phyloP scores from a whole-genome alignment of 1,140 invertebrate genomes.

The Spodoptera frugiperda region DNA sequence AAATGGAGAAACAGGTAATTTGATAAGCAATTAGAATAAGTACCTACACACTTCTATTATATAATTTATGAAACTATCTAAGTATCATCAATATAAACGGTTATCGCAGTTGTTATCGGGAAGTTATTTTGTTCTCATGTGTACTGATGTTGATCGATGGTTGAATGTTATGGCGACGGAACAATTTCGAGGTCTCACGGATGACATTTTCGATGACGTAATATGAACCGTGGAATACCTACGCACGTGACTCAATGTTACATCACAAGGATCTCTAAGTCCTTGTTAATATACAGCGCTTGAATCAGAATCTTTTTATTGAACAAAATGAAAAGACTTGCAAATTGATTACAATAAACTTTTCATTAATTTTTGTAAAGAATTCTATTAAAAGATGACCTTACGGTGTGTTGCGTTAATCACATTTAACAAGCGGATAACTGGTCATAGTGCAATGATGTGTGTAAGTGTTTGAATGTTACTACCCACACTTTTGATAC shows the following conservation, averaged over 20 bases:
- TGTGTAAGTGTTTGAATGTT: constrained; percentile 1
- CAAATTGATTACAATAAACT: background rate
- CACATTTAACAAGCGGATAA: constrained; percentile 5
- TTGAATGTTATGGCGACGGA: constrained; percentile 45
- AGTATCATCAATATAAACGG: constrained; percentile 20
- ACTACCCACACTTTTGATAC: constrained; percentile 22
- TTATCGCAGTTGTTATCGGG: constrained; percentile 51
- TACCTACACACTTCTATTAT: constrained; percentile 13
- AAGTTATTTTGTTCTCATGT: constrained; percentile 59
- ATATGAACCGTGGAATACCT: constrained; percentile 43
- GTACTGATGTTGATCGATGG: constrained; percentile 70
- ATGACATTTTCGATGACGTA: constrained; percentile 45
- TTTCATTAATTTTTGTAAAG: background rate
- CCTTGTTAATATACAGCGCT: background rate
- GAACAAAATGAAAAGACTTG: background rate
- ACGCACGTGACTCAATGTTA: constrained; percentile 43
- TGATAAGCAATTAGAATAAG: constrained; percentile 33
- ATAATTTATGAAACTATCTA: constrained; percentile 34
- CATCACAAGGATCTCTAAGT: constrained; percentile 8
- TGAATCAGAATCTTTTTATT: background rate
- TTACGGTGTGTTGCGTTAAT: constrained; percentile 7
- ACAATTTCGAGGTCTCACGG: constrained; percentile 54
- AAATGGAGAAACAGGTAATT: constrained; percentile 76
- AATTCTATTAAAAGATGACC: background rate
- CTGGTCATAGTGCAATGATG: constrained; percentile 22